Evolutionary conservation across 2,113 vertebrate species (phyloP).

Genomic region (Strix uralensis): DNA sequence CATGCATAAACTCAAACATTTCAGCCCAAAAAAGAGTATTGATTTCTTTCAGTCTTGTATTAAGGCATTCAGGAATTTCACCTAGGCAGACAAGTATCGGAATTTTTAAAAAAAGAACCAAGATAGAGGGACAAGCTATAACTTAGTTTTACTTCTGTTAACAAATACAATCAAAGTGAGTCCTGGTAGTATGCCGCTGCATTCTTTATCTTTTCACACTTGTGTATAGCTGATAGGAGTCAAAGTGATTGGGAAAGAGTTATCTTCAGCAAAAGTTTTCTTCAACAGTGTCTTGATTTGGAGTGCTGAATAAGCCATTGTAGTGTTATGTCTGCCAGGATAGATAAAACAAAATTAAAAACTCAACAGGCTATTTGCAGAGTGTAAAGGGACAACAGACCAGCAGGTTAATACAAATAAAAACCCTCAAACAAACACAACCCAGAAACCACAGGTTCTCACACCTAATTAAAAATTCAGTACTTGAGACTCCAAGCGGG

Average conservation of each 20-base stretch:
- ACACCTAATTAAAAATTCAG: not conserved
- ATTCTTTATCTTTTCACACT: slow-evolving; percentile 31
- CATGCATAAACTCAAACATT: slow-evolving; percentile 57
- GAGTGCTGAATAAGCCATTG: slow-evolving; percentile 91
- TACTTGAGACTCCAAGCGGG: not conserved
- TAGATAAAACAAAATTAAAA: slow-evolving; percentile 23
- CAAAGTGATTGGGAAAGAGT: slow-evolving; percentile 27
- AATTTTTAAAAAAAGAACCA: not conserved
- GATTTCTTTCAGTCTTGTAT: slow-evolving; percentile 6
- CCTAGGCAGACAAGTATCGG: slow-evolving; percentile 8
- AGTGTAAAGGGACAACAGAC: not conserved
- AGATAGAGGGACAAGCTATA: slow-evolving; percentile 27
- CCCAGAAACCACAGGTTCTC: not conserved
- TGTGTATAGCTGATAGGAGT: slow-evolving; percentile 14
- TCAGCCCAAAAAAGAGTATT: not conserved
- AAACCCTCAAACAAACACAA: not conserved
- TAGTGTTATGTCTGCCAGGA: slow-evolving; percentile 76
- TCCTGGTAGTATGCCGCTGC: slow-evolving; percentile 25
- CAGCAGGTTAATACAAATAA: not conserved
- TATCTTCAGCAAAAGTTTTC: slow-evolving; percentile 27
- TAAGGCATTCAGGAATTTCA: slow-evolving; percentile 48
- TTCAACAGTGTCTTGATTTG: slow-evolving; percentile 78
- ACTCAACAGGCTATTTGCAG: not conserved
- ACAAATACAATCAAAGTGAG: slow-evolving; percentile 30
- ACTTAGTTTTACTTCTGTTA: slow-evolving; percentile 47